Conservation (phyloP, 2,113 vertebrate species). For the Ceratotherium simum region DNA sequence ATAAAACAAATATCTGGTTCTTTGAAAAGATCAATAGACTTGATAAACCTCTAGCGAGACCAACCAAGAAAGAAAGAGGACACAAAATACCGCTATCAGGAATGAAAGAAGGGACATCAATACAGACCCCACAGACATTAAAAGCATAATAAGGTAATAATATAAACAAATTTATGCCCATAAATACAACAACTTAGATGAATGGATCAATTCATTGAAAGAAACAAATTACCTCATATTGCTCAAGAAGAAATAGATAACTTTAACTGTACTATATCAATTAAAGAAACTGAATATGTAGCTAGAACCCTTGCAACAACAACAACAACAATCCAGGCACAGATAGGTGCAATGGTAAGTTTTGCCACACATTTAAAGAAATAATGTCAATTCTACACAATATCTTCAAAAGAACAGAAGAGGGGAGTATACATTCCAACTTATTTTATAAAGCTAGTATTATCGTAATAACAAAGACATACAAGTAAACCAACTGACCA, state of each 20-base stretch:
- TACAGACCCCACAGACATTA: background rate
- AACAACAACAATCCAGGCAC: background rate
- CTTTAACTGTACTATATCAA: background rate
- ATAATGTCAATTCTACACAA: background rate
- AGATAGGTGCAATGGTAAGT: background rate
- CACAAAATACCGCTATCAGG: too few relatives aligned
- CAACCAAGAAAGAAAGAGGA: too few relatives aligned
- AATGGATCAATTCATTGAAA: background rate
- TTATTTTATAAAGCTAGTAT: background rate
- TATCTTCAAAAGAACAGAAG: background rate
- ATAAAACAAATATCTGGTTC: too few relatives aligned
- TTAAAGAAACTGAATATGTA: background rate
- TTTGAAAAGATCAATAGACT: too few relatives aligned
- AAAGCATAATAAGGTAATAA: background rate
- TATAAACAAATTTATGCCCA: background rate
- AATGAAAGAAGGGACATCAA: background rate
- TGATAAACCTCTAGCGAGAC: too few relatives aligned
- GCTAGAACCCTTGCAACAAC: background rate
- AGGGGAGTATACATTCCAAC: too few relatives aligned
- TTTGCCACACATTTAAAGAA: background rate
- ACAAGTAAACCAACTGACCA: too few relatives aligned
- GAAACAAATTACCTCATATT: background rate
- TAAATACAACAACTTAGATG: background rate
- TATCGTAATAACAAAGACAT: too few relatives aligned
- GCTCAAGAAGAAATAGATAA: background rate